Base-by-base conservation (phyloP, 2,888 invertebrate genomes). In the Drosophila trichaetosa region DNA sequence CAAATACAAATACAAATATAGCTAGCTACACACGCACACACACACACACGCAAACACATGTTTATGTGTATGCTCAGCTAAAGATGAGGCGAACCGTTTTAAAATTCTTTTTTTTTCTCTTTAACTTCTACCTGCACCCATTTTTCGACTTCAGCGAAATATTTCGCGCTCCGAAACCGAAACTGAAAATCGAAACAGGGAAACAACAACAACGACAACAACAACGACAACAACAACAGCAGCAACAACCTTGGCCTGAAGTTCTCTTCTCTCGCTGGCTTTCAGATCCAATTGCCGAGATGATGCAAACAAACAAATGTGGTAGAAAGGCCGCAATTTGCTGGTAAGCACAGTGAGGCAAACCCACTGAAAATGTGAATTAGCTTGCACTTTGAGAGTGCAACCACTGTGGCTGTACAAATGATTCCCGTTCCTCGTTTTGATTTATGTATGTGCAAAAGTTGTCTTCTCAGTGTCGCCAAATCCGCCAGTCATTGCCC, bases 401-500 rank as follows among this genome's bases (percentile, higher is more conserved):
- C 24, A 34, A 13, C 33, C 53, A 29, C 56, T 27, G 56, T 11
- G 24, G 27, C n/a, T 42, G 56, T 48, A 62, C 56, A 51, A 68
- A 63, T 51, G 51, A n/a, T 56, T 61, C 61, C 49, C 51, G 24
- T 61, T 49, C 29, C 38, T 24, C 60, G 24, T 36, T 42, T 49
- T 84, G 89, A 84, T 88, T 84, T 86, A 84, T 54, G 56, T 56
- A n/a, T 85, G 83, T 78, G 80, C 86, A 75, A 83, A 83, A 87
- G 80, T 80, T 70, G 79, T 72, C 62, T 65, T 66, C 72, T 51
- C 72, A 33, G 57, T 68, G 61, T 79, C 80, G 80, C 62, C 40
- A 62, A 87, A 86, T 76, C 69, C 75, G 87, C 85, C 85, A 89
- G 85, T 85, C 85, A 85, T 89, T 89, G 89, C 80, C 77, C 84